phyloP scores from a whole-genome alignment of 2,797 vertebrate genomes.

The Catamblyrhynchus diadema region DNA sequence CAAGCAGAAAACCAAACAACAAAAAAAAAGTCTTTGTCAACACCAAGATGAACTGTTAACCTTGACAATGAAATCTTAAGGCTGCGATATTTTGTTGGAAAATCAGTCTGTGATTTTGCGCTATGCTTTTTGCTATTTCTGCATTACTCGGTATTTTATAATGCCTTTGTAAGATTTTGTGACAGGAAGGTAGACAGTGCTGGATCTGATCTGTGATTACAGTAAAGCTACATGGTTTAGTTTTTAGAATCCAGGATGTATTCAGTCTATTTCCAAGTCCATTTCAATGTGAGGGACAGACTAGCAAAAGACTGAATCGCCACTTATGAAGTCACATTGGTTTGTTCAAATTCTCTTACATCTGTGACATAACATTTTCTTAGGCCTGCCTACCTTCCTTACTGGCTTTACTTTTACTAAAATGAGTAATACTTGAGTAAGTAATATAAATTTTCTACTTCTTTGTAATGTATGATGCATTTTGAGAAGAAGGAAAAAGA shows the following conservation, averaged over 20 bases:
- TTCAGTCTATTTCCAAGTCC: background rate
- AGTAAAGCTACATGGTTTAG: background rate
- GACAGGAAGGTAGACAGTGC: background rate
- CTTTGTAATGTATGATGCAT: background rate
- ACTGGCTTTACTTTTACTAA: background rate
- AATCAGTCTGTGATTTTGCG: background rate
- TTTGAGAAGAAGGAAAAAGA: background rate
- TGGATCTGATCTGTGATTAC: background rate
- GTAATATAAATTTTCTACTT: background rate
- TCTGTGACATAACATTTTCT: background rate
- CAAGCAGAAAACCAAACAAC: background rate
- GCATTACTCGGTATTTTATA: background rate
- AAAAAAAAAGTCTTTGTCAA: background rate
- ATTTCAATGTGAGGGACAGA: background rate
- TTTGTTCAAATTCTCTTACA: background rate
- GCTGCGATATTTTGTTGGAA: background rate
- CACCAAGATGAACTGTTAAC: background rate
- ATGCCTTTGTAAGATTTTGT: background rate
- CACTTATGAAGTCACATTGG: background rate
- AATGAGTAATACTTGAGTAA: background rate
- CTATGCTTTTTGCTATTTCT: background rate
- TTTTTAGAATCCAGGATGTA: background rate
- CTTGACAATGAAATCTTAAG: background rate
- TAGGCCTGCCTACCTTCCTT: background rate
- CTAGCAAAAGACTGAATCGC: background rate